Conservation (phyloP, 2,797 vertebrate genomes). For the Pangasius krempfi region DNA sequence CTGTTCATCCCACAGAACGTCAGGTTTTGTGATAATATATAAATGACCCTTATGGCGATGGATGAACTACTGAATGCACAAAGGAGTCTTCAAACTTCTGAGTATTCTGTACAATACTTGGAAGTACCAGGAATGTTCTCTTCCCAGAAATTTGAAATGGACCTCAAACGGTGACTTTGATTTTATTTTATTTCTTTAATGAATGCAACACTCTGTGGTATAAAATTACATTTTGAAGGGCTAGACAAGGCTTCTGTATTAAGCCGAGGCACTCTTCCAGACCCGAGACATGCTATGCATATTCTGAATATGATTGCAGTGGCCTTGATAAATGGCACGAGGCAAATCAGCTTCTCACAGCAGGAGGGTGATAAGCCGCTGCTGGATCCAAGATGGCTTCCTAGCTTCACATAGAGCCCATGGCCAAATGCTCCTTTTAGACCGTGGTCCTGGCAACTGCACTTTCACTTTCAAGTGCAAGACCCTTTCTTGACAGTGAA, state of each 20-base stretch:
- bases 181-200: not conserved
- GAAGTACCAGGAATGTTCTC: not conserved
- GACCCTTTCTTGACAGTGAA: slow-evolving; percentile 17
- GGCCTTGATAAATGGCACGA: slow-evolving; percentile 56
- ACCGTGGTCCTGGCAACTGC: slow-evolving; percentile 30
- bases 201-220: slow-evolving; percentile 3
- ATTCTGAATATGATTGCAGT: slow-evolving; percentile 56
- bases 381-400: slow-evolving; percentile 47
- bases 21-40: slow-evolving; percentile 29
- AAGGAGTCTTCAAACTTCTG: slow-evolving; percentile 3
- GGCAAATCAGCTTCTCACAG: slow-evolving; percentile 57
- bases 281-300: slow-evolving; percentile 36
- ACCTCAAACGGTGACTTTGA: not conserved
- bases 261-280: slow-evolving; percentile 36
- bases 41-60: slow-evolving; percentile 11
- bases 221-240: slow-evolving; percentile 20
- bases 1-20: slow-evolving; percentile 45
- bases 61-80: not conserved
- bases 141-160: slow-evolving; percentile 4
- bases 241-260: slow-evolving; percentile 26
- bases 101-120: not conserved
- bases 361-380: slow-evolving; percentile 48
- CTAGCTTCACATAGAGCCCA: slow-evolving; percentile 22
- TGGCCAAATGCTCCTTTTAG: slow-evolving; percentile 39
- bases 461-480: slow-evolving; percentile 32